Base-by-base conservation (phyloP, 2,113 vertebrate genomes). In the Cacatua alba region DNA sequence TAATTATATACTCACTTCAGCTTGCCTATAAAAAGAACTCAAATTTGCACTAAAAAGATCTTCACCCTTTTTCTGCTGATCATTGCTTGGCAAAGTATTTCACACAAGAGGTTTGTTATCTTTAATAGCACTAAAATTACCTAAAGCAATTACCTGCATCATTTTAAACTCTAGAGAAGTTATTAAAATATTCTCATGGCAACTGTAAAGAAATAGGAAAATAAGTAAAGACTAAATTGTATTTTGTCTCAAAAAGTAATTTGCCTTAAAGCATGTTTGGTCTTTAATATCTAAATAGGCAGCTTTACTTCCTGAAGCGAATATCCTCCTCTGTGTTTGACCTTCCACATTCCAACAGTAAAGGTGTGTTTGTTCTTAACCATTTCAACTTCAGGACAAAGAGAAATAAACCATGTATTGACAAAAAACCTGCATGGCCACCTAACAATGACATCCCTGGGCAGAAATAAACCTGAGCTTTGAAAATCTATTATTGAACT, bases 41-140 rank as follows among this genome's bases (percentile, higher is more conserved):
- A 95, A 55, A 95, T 97, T 97, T 97, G 94, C 90, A 96, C 88
- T 88, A 59, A 94, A 94, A 90, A 46, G 44, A 95, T 94, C 91
- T 92, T 96, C 90, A 88, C 90, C 12, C 85, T 60, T 95, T 97
- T 97, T 97, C 82, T 90, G 94, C 95, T 97, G 96, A 98, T 97
- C 88, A 52, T 92, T 92, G 95, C 94, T 97, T 95, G 97, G 96
- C 92, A 95, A 97, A 97, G 72, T 94, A 95, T 97, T 97, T 95
- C 86, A 95, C 93, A 93, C 81, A 88, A 95, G 96, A 97, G 95
- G 76, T 98, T 97, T 98, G 96, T 97, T 98, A 97, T 97, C 95
- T 97, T 98, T 97, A 97, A 98, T 95, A 97, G 96, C 86, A 88
- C 95, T 97, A 97, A 97, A 97, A 97, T 97, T 97, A 97, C 97